phyloP scores from a whole-genome alignment of 2,888 invertebrate species.

The Sinotaia quadrata region DNA sequence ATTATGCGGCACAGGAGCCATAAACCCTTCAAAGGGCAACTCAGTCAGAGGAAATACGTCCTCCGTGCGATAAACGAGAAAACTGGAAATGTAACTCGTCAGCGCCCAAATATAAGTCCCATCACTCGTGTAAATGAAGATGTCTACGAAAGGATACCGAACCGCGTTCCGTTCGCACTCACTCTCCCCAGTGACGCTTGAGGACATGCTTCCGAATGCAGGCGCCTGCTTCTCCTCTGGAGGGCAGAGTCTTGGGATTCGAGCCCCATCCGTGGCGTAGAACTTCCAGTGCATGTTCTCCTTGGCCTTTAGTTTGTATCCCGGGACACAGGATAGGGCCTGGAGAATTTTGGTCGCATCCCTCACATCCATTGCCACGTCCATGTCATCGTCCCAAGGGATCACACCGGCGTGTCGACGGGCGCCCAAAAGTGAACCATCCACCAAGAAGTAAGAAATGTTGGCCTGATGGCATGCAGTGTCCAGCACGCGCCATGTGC shows the following conservation, averaged over 20 bases:
- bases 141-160: neutral
- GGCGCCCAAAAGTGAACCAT: conserved; percentile 28
- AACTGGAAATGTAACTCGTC: neutral
- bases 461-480: neutral
- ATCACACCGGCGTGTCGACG: neutral
- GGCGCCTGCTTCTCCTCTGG: too few relatives aligned
- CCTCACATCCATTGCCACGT: neutral
- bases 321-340: neutral
- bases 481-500: conserved; percentile 13
- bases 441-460: conserved; percentile 27
- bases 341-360: neutral
- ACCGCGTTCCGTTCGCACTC: neutral
- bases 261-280: neutral
- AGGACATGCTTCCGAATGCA: too few relatives aligned
- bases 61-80: neutral
- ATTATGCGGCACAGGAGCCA: neutral
- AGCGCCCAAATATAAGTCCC: neutral
- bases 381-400: neutral
- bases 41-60: neutral
- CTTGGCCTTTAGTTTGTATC: neutral
- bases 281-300: neutral
- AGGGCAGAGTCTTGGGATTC: neutral
- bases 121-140: neutral
- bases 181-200: neutral
- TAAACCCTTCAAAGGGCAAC: neutral